Conservation (phyloP, 1,140 invertebrate species). For the Heliothis virescens region DNA sequence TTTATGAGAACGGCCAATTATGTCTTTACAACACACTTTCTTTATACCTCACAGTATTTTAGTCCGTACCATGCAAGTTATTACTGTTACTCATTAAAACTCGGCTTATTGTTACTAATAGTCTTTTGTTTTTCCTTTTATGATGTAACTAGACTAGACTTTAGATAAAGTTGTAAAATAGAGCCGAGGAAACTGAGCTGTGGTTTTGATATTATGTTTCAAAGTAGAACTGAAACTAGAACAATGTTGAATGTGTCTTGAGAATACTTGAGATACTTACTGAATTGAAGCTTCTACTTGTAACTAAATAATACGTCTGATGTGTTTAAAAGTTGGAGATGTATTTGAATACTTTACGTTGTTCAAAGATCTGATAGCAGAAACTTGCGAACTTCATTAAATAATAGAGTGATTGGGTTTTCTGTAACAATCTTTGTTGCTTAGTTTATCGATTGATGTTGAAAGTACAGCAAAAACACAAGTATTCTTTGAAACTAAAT, state of each 20-base stretch:
- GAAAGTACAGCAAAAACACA: too few species aligned
- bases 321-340: slow-evolving; percentile 10
- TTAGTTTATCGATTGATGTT: too few species aligned
- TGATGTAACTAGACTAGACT: slow-evolving; percentile 4
- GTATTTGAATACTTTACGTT: neutral
- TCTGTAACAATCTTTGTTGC: too few species aligned
- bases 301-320: slow-evolving; percentile 11
- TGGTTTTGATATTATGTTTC: neutral
- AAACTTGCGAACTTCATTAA: neutral
- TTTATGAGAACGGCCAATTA: slow-evolving; percentile 80
- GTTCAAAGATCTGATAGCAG: neutral
- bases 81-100: slow-evolving; percentile 61
- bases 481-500: too few species aligned
- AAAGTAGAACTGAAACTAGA: slow-evolving; percentile 4
- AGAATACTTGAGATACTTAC: neutral
- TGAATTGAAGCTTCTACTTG: neutral
- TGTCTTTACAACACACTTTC: slow-evolving; percentile 76
- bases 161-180: slow-evolving; percentile 12
- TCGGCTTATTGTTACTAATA: slow-evolving; percentile 57
- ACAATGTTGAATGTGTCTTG: slow-evolving; percentile 9
- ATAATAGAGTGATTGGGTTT: too few species aligned
- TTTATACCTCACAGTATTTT: slow-evolving; percentile 72
- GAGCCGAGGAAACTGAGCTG: neutral
- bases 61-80: slow-evolving; percentile 28
- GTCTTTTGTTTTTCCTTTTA: slow-evolving; percentile 52